A percentile compares a stretch with the other conserved stretches of the same genome.
phyloP scores from a whole-genome alignment of 30 jellyfish, hydroid and myxozoan species.

The Cassiopea xamachana region DNA sequence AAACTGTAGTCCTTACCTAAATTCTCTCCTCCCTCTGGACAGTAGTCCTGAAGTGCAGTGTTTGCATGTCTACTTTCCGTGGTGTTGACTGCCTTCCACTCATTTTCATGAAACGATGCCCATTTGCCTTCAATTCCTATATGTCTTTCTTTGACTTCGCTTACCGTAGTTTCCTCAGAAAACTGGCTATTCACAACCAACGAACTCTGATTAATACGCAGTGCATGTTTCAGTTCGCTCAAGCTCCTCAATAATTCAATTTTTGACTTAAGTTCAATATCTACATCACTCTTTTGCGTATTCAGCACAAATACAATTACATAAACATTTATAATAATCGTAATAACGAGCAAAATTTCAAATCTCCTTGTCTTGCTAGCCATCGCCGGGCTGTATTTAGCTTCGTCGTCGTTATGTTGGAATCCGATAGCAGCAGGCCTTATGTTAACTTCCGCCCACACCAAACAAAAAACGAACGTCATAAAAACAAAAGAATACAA shows the following conservation, averaged over 20 bases:
- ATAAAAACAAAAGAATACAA: too few species aligned
- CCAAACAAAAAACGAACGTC: too few species aligned
- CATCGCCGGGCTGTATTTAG: neutral
- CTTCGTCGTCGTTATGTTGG: neutral
- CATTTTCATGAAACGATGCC: neutral
- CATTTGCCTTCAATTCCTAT: neutral
- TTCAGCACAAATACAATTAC: neutral
- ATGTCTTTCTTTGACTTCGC: too few species aligned
- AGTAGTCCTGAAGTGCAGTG: neutral
- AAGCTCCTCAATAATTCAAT: neutral
- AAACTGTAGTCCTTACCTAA: slow-evolving; percentile 1
- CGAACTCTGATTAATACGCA: neutral
- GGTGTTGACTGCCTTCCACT: neutral
- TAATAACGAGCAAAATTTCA: neutral
- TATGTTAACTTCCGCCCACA: too few species aligned
- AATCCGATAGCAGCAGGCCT: too few species aligned
- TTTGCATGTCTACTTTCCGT: neutral
- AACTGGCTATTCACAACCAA: too few species aligned
- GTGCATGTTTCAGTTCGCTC: neutral
- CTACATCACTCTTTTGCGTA: neutral
- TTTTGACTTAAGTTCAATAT: neutral
- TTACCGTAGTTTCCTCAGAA: too few species aligned
- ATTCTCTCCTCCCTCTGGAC: slow-evolving; percentile 56
- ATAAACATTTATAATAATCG: neutral
- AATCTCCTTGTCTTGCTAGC: neutral